Base-by-base conservation (phyloP, 2,888 invertebrate species). In the Timandra comae region DNA sequence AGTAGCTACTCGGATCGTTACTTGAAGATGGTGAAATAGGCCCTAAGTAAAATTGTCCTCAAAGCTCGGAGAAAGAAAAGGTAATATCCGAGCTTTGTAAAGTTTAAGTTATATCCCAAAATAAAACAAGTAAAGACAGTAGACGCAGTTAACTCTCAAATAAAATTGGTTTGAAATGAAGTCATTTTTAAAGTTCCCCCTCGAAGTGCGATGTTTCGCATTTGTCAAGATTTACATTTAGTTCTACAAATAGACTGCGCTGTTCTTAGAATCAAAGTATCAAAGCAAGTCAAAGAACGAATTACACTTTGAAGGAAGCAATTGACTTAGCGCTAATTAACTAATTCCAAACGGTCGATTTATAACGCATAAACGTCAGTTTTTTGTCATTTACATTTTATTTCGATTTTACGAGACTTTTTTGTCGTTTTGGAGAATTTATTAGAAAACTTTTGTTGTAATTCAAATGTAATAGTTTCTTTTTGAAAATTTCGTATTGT, bases 171-270 rank as follows among this genome's bases (percentile, higher is more conserved):
- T 9, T 10, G 6, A 24, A 24, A 10, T 24, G 10, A 9, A 5
- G 7, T 10, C 24, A 11, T 24, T 11, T 24, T 7, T 7, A 11
- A 73, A 69, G 53, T 56, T 62, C 64, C 56, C 61, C 60, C 57
- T 54, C 60, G 52, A 57, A 49, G 46, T 64, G 59, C 55, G 62
- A 65, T 72, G 75, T 73, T 69, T 61, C 63, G 63, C 69, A 71
- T 80, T 76, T 71, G 69, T 73, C 65, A 67, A 63, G 69, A 70
- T 71, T 68, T 66, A 75, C 67, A 43, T 38, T 41, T 42, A 30
- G 30, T 29, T 38, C 36, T 43, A 41, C 42, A 49, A 46, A 49
- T 49, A 49, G 38, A 29, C 30, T 24, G 8, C 1, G 33, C 8
- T 35, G 27, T 45, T 43, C 46, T 25, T 4, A 43, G 48, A 46